Conservation (phyloP, 2,888 invertebrate genomes). For the Mystacides longicornis region DNA sequence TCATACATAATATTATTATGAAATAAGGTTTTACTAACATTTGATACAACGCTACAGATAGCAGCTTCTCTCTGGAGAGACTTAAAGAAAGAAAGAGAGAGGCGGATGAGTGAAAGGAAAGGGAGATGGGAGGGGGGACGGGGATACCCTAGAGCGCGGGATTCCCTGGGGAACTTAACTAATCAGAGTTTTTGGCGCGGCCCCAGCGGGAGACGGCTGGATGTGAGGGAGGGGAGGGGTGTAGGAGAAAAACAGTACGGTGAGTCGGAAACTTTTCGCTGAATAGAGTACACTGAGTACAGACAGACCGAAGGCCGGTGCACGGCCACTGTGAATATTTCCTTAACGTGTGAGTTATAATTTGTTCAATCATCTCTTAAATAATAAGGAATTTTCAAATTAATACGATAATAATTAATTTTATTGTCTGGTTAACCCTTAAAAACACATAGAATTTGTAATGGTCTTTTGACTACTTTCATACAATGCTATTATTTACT, state of each 20-base stretch:
- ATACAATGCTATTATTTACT: too few relatives aligned
- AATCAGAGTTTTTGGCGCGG: conserved; percentile 27
- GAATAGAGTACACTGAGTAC: too few relatives aligned
- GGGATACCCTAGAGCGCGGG: conserved; percentile 25
- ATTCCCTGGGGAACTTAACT: conserved; percentile 26
- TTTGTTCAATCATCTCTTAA: too few relatives aligned
- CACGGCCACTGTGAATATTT: too few relatives aligned
- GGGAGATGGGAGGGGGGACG: conserved; percentile 24
- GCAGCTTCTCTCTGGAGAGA: neutral
- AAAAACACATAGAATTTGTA: too few relatives aligned
- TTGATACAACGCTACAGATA: neutral
- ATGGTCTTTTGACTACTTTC: too few relatives aligned
- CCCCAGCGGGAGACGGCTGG: conserved; percentile 20
- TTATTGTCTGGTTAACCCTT: too few relatives aligned
- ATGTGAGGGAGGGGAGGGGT: conserved; percentile 11
- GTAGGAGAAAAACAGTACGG: conserved; percentile 7
- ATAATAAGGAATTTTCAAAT: too few relatives aligned
- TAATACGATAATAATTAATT: too few relatives aligned
- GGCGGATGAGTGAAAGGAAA: conserved; percentile 26
- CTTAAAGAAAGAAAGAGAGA: conserved; percentile 9
- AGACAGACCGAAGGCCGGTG: too few relatives aligned
- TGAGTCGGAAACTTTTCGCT: conserved; percentile 30
- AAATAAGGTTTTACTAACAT: neutral
- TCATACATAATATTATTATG: too few relatives aligned
- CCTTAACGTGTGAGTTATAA: too few relatives aligned